Conservation (phyloP, 2,797 vertebrate genomes). For the Enteromius thamalakanensis region DNA sequence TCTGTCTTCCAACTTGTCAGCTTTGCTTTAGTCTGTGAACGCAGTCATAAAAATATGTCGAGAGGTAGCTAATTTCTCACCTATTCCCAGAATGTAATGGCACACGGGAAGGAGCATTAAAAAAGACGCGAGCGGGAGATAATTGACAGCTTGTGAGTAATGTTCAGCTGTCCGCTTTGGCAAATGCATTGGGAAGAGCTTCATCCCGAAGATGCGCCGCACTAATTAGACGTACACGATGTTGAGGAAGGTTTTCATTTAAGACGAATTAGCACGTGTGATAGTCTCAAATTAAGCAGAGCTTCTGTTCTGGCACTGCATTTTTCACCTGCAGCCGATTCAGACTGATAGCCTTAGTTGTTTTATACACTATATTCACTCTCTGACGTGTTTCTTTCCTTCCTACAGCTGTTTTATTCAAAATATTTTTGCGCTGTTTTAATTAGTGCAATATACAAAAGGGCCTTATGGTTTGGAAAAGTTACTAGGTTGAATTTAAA, state of each 20-base stretch:
- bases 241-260: constrained; percentile 67
- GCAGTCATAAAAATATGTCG: constrained; percentile 12
- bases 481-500: constrained; percentile 30
- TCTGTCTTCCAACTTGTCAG: constrained; percentile 24
- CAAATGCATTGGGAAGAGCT: constrained; percentile 61
- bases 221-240: constrained; percentile 68
- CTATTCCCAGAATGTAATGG: constrained; percentile 39
- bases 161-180: constrained; percentile 62
- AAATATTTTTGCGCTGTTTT: constrained; percentile 29
- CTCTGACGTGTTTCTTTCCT: neutral
- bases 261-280: constrained; percentile 71
- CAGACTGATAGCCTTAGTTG: constrained; percentile 55
- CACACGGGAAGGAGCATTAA: constrained; percentile 45
- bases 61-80: constrained; percentile 42
- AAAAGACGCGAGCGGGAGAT: constrained; percentile 41
- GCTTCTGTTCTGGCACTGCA: constrained; percentile 54
- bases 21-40: constrained; percentile 36
- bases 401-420: neutral
- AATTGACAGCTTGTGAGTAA: constrained; percentile 69
- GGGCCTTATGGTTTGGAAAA: constrained; percentile 10
- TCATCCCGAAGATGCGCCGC: constrained; percentile 59
- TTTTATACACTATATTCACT: constrained; percentile 36
- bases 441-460: constrained; percentile 44
- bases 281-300: constrained; percentile 72
- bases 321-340: constrained; percentile 44